Conservation (phyloP, 2,888 invertebrate species). For the Cepaea hortensis region DNA sequence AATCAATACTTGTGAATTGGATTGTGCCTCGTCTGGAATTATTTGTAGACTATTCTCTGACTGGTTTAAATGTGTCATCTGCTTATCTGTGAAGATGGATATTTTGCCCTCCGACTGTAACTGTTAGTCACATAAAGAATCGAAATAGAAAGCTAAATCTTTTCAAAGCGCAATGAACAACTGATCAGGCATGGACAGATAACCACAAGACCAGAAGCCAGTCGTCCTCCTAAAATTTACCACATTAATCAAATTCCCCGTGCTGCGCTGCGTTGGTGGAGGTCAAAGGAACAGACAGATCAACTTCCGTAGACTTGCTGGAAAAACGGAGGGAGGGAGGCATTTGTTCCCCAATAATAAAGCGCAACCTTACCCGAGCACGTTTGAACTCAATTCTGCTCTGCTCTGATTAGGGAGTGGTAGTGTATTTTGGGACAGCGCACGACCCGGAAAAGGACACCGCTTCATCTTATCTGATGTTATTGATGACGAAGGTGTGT, state of each 20-base stretch:
- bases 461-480: conserved; percentile 19
- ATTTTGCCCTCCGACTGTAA: no score
- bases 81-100: no score
- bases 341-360: conserved; percentile 6
- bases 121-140: no score
- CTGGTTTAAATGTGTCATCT: no score
- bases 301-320: neutral
- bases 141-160: no score
- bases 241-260: conserved; percentile 6
- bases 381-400: conserved; percentile 20
- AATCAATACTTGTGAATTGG: no score
- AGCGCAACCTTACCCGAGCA: neutral
- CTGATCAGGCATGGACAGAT: neutral
- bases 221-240: conserved; percentile 2
- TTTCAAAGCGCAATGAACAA: neutral
- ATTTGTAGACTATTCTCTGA: no score
- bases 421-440: conserved; percentile 31
- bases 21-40: no score
- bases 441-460: neutral
- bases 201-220: neutral
- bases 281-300: conserved; percentile 13
- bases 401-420: conserved; percentile 27
- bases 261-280: conserved; percentile 8
- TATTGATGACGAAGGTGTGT: neutral
- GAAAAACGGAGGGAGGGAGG: neutral